A percentile compares a stretch with the other conserved stretches of the same genome.
phyloP scores from a whole-genome alignment of 2,888 invertebrate species.

The Apomyelois bistriatella region DNA sequence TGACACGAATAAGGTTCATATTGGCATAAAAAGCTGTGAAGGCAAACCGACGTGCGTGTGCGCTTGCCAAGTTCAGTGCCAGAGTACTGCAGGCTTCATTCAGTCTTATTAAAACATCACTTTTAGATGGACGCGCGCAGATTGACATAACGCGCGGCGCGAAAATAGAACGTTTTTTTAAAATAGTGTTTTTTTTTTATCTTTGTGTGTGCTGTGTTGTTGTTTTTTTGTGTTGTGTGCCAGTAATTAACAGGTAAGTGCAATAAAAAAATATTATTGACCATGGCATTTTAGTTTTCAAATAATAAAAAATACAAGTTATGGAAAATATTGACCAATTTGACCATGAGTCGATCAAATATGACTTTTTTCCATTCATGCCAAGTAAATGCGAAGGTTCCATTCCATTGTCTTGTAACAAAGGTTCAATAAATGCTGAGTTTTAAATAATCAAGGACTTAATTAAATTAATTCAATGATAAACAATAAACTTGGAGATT shows the following conservation, averaged over 20 bases:
- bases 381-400: conserved; percentile 3
- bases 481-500: no score
- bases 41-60: conserved; percentile 13
- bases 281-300: not conserved
- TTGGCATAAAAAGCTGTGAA: conserved; percentile 8
- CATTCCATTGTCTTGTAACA: conserved; percentile 10
- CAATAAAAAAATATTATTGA: no score
- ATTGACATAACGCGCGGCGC: conserved; percentile 1
- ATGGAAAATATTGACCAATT: not conserved
- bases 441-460: not conserved
- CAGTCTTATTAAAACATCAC: conserved; percentile 15
- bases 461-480: not conserved
- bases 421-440: not conserved
- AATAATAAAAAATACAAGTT: not conserved
- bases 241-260: conserved; percentile 9
- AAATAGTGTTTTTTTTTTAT: not conserved
- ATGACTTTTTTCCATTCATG: not conserved
- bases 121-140: conserved; percentile 11
- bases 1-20: conserved; percentile 1
- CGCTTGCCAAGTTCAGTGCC: conserved; percentile 18
- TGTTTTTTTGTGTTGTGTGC: conserved; percentile 10
- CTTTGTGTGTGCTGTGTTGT: conserved; percentile 7
- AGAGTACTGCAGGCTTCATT: not conserved
- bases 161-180: conserved; percentile 10
- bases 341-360: not conserved